Evolutionary conservation across 2,113 vertebrate species (phyloP), one percentile per base, ranked within the genome.

Genomic region (Calidris pygmaea): DNA sequence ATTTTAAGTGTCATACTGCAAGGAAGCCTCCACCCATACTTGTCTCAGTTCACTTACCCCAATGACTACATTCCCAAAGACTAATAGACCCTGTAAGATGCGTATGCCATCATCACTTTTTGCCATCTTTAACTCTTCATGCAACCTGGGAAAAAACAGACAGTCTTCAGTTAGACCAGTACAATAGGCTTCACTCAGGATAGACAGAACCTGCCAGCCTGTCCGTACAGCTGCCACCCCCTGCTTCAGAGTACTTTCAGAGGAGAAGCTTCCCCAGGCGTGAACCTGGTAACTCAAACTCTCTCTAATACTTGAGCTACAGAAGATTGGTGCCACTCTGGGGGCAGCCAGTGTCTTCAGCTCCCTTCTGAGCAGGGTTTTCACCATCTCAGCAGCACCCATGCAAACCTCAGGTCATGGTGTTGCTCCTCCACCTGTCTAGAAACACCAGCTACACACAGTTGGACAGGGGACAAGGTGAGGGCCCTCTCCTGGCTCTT

Each of bases 11-110:
- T 45, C 55, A 27, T 63, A 30, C 12, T 81, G 39, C 21, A 85
- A 90, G n/a, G 41, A 91, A 90, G 43, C 14, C 47, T 63, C 72
- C 60, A 73, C 58, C 29, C 45, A 32, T 35, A 24, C 18, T 58
- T 45, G 29, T 78, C 68, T 32, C 35, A 82, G 4, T 85, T 88
- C 77, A 98, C 98, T 98, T 98, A 98, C 98, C 96, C 98, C 97
- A 75, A 98, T 89, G 75, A 98, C 63, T 68, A 98, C 98, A 94
- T 98, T 98, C 73, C 98, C 98, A 77, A 98, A 95, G 87, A 98
- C 97, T 81, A 98, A 95, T 9, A 98, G 87, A 58, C 97, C 97
- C 93, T 98, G 98, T 85, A 98, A 97, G 68, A 97, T 98, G 29
- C 41, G 97, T 14, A 97, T n/a, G 10, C 97, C 92, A 17, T 92